Percentiles rank a stretch among this genome's conserved stretches.
Conservation (phyloP, 2,113 vertebrate genomes). For the Felis chaus region DNA sequence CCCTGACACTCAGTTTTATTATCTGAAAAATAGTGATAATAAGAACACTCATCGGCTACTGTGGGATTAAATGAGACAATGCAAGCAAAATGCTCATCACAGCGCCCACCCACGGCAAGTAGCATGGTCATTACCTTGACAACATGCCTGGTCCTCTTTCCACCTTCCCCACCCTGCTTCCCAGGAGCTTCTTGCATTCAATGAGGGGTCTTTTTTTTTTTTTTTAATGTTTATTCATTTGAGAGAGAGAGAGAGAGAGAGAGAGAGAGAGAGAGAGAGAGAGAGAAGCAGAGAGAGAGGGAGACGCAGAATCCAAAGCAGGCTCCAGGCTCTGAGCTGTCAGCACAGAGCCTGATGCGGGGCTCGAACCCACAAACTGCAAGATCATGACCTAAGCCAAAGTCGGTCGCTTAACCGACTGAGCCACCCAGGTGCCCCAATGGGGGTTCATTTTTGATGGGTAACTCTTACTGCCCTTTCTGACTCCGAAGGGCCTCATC, state of each 20-base stretch:
- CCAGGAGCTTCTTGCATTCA: background rate
- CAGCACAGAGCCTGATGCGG: too few species aligned
- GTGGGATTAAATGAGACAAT: background rate
- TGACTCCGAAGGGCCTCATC: background rate
- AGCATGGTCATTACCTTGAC: background rate
- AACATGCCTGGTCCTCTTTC: background rate
- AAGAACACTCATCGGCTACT: background rate
- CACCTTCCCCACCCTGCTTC: background rate
- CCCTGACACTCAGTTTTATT: background rate
- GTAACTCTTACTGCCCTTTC: background rate
- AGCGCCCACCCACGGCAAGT: background rate
- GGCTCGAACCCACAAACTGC: too few species aligned
- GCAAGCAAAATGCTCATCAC: background rate
- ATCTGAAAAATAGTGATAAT: background rate
- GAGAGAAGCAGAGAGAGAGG: too few species aligned
- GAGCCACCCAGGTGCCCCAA: too few species aligned
- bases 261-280: too few species aligned
- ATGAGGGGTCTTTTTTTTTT: background rate
- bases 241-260: too few species aligned
- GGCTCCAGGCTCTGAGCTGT: too few species aligned
- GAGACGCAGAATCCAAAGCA: too few species aligned
- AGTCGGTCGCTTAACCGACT: too few species aligned
- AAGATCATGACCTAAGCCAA: too few species aligned
- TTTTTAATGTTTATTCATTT: too few species aligned
- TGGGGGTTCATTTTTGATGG: background rate